phyloP scores from a whole-genome alignment of 2,888 invertebrate species.

The Sesamia inferens region DNA sequence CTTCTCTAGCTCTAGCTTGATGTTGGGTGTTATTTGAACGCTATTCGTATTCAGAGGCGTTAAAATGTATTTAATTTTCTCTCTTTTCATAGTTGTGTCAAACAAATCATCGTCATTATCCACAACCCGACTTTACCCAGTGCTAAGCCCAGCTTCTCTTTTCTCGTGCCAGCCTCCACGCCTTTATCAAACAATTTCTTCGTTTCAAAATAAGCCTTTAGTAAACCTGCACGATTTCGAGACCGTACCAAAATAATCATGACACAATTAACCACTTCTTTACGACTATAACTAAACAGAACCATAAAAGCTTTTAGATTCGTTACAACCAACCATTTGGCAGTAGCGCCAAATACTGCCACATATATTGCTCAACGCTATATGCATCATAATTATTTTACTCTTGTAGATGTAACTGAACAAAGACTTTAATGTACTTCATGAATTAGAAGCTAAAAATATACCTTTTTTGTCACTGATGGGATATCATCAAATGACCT shows the following conservation, averaged over 20 bases:
- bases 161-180: background rate
- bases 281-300: slow-evolving; percentile 41
- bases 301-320: slow-evolving; percentile 47
- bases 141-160: background rate
- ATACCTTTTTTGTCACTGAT: slow-evolving; percentile 6
- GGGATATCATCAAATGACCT: too few species aligned
- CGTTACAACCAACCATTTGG: slow-evolving; percentile 54
- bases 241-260: slow-evolving; percentile 52
- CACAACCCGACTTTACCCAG: background rate
- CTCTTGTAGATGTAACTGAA: slow-evolving; percentile 30
- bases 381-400: slow-evolving; percentile 17
- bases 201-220: slow-evolving; percentile 13
- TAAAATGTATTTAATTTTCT: background rate
- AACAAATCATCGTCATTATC: background rate
- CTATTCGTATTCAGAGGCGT: background rate
- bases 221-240: slow-evolving; percentile 6
- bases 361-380: slow-evolving; percentile 37
- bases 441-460: slow-evolving; percentile 19
- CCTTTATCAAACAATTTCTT: background rate
- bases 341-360: slow-evolving; percentile 48
- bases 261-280: slow-evolving; percentile 46
- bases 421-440: slow-evolving; percentile 45
- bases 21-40: background rate
- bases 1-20: background rate
- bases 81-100: background rate